Evolutionary conservation across 1,140 invertebrate genomes (phyloP).

Genomic region (Penaeus vannamei): DNA sequence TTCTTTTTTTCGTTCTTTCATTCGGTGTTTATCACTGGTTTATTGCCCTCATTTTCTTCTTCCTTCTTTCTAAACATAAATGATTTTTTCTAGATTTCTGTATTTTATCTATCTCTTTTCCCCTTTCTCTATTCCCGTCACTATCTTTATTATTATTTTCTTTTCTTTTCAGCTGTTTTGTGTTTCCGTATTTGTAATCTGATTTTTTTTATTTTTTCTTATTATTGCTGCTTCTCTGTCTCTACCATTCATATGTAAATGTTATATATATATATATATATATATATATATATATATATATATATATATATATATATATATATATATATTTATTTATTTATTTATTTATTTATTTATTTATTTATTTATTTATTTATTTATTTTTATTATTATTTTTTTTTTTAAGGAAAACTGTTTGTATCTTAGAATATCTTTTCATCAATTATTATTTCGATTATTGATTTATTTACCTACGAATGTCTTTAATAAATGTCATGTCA

Average conservation of each 20-base stretch:
- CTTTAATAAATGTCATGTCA: no score
- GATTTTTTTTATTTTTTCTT: no score
- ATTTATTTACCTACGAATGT: no score
- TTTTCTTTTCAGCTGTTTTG: no score
- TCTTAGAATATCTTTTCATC: no score
- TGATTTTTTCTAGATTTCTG: no score
- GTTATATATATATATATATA: not conserved
- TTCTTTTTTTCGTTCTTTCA: no score
- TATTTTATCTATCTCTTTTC: not conserved
- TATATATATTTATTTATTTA: no score
- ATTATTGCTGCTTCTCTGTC: not conserved
- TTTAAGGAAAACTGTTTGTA: no score
- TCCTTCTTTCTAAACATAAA: slow-evolving; percentile 4
- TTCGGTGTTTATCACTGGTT: no score
- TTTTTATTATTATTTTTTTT: not conserved
- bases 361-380: not conserved
- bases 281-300: not conserved
- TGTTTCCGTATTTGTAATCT: no score
- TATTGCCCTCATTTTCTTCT: not conserved
- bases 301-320: slow-evolving; percentile 23
- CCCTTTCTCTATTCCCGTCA: not conserved
- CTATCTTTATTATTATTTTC: not conserved
- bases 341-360: not conserved
- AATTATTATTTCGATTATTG: no score
- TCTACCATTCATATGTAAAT: not conserved